Evolutionary conservation across 2,797 vertebrate genomes (phyloP).

Genomic region (Monodelphis domestica): DNA sequence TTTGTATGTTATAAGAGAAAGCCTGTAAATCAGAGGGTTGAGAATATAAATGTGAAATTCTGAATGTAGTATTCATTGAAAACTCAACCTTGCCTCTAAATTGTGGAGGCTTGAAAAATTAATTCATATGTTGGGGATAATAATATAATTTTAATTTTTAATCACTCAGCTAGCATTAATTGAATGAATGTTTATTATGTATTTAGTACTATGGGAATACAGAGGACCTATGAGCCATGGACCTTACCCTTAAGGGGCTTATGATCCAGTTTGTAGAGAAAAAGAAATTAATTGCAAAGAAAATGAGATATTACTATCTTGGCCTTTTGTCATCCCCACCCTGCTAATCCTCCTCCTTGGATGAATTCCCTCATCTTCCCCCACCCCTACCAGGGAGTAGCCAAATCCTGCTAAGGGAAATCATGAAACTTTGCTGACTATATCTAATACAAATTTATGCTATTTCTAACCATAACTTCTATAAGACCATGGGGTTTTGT

Average conservation of each 20-base stretch:
- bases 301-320: neutral
- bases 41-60: conserved; percentile 41
- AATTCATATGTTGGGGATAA: neutral
- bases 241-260: neutral
- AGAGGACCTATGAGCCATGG: neutral
- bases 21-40: neutral
- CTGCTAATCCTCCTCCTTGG: neutral
- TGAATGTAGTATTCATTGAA: conserved; percentile 7
- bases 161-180: neutral
- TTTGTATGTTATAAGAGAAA: conserved; percentile 19
- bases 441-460: neutral
- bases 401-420: neutral
- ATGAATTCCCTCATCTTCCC: neutral
- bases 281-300: neutral
- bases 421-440: neutral
- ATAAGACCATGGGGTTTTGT: neutral
- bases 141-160: neutral
- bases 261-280: neutral
- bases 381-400: neutral
- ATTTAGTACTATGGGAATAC: neutral
- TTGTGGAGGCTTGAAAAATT: conserved; percentile 2
- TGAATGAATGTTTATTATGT: neutral
- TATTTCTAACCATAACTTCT: neutral
- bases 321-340: neutral
- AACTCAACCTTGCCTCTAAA: conserved; percentile 18